These are phyloP conservation scores for Phyllotreta cruciferae DNA, from an alignment of 2,888 invertebrate species.

Conservation along the genomic window DNA sequence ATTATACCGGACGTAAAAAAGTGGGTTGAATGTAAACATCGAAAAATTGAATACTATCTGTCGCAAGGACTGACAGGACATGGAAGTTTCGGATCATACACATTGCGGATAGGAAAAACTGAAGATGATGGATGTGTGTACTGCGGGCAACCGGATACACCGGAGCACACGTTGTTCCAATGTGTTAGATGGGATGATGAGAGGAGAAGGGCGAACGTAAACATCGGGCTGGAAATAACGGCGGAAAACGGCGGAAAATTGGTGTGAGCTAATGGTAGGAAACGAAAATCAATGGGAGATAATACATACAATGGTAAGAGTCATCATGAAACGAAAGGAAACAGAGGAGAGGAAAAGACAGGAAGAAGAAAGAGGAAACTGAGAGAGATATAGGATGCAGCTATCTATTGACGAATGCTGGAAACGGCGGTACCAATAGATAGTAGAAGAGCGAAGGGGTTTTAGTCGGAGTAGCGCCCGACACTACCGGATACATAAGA, in stretches of 20 bases:
- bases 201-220: background rate
- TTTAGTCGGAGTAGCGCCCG: conserved; percentile 12
- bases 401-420: too few species aligned
- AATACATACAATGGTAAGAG: background rate
- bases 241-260: background rate
- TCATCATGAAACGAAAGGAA: conserved; percentile 3
- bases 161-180: too few species aligned
- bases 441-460: background rate
- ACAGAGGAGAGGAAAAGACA: conserved; percentile 2
- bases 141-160: background rate
- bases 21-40: background rate
- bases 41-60: background rate
- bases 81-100: background rate
- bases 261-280: background rate
- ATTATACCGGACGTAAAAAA: background rate
- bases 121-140: background rate
- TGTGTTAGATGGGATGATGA: conserved; percentile 1
- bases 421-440: background rate
- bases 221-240: background rate
- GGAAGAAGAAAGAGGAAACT: too few species aligned
- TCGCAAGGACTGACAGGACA: background rate
- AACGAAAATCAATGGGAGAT: background rate
- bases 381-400: too few species aligned
- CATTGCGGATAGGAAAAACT: background rate
- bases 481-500: conserved; percentile 7